Base-by-base conservation (phyloP, 2,113 vertebrate genomes). In the Hippocampus mohnikei region DNA sequence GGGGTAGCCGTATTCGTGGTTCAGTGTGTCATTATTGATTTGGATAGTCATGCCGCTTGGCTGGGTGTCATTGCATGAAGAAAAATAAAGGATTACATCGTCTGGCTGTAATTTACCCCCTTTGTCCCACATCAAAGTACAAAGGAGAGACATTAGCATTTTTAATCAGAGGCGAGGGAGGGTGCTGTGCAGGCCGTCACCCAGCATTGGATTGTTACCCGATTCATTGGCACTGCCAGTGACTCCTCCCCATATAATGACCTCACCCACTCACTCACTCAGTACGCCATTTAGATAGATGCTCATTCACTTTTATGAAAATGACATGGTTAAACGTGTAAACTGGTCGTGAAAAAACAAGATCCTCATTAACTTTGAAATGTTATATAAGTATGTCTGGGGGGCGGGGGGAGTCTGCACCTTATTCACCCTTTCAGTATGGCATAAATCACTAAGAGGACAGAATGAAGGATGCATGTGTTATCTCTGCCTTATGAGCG, bases 91-190 rank as follows among this genome's bases (percentile, higher is more conserved):
- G 86, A 90, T 89, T 82, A 87, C 80, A 81, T 79, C 66, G 79
- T 89, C 88, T 85, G 71, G 72, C 56, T 56, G 82, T 85, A 80
- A 76, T 66, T 37, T 44, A 72, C 69, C 72, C 75, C 78, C 77
- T 95, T 90, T 81, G 58, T 83, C 88, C 87, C 89, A 96, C 95
- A 93, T 97, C 95, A 97, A 96, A 96, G 96, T 88, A 84, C 86
- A 91, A 90, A 88, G 84, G 88, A 71, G 88, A 37, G 21, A 88
- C 92, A 94, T 96, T 94, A 95, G 93, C 94, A 96, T 95, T 94
- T 95, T 94, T 95, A 95, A 95, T 96, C 94, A 95, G 92, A 83
- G 89, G 91, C 91, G 88, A 87, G 66, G 74, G 79, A 42, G 74
- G 92, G 91, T 65, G 70, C 91, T 86, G 92, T 86, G 63, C 84